Evolutionary conservation across 2,113 vertebrate genomes (phyloP), one percentile per base, ranked within the genome.

Genomic region (Campylomormyrus tamandua): DNA sequence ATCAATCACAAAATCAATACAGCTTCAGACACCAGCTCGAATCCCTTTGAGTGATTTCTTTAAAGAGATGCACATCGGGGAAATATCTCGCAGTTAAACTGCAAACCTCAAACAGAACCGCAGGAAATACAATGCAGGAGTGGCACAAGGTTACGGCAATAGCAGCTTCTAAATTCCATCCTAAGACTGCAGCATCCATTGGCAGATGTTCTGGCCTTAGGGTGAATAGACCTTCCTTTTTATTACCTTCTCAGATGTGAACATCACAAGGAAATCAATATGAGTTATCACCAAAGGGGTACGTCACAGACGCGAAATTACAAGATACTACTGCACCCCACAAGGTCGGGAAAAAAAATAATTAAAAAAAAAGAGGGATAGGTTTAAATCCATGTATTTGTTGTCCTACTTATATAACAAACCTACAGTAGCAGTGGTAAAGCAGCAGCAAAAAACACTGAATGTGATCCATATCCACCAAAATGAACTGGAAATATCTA

Each of bases 201-300:
- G 50, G 85, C 50, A 87, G 50, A 87, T 87, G 50, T 56, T 87
- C 50, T 87, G n/a, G 49, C 85, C 85, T 87, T 39, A 53, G 31
- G 85, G 50, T 56, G 31, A 56, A 24, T 35, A 87, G 27, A 87
- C 85, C 85, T 87, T 52, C 50, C 85, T 87, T 87, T 87, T 53
- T 35, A 48, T 86, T 24, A 31, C 83, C 83, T 87, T 53, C 85
- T 87, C 24, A 86, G 84, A 86, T 86, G 84, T 27, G 85, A 87
- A 87, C 85, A 87, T 87, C 85, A 87, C 27, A 87, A 53, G 50
- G 50, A 87, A 87, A 87, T 87, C 52, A 87, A 87, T 49, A 87
- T 87, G 85, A 87, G 85, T 35, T 87, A 87, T 17, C 48, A 15
- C 49, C 50, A 53, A 87, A 87, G 31, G 27, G 85, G 31, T 87